A percentile compares a stretch with the other conserved stretches of the same genome.
These are phyloP conservation scores for Dreissena rostriformis DNA, from an alignment of 1,140 invertebrate species.

Conservation along the genomic window DNA sequence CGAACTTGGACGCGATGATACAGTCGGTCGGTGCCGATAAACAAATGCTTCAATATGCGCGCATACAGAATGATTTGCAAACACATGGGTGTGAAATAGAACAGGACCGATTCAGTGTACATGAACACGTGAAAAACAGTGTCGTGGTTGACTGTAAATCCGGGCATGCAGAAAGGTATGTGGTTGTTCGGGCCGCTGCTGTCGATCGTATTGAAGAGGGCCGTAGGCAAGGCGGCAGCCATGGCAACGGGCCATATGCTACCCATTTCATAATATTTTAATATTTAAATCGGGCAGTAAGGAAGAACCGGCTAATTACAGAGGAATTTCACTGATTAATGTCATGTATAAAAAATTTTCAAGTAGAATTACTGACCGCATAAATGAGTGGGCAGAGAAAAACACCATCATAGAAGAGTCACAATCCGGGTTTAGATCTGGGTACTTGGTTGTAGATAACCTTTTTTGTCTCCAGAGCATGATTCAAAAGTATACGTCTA, in stretches of 20 bases:
- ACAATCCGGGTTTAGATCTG: too few species aligned
- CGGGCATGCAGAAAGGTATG: constrained; percentile 73
- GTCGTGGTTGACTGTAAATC: constrained; percentile 67
- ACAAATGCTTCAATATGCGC: constrained; percentile 76
- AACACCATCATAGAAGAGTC: too few species aligned
- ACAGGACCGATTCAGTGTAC: constrained; percentile 78
- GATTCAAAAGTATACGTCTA: too few species aligned
- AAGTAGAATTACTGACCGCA: too few species aligned
- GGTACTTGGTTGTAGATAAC: too few species aligned
- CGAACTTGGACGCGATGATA: constrained; percentile 64
- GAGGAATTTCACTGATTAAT: too few species aligned
- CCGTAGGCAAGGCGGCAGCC: constrained; percentile 74
- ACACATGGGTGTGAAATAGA: constrained; percentile 78
- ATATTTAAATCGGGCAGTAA: too few species aligned
- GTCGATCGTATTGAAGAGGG: constrained; percentile 75
- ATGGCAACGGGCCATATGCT: constrained; percentile 78
- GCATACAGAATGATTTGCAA: constrained; percentile 78
- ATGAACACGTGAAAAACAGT: constrained; percentile 75
- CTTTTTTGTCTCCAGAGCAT: too few species aligned
- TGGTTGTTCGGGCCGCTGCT: constrained; percentile 46
- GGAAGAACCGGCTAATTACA: too few species aligned
- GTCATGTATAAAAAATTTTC: too few species aligned
- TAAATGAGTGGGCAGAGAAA: too few species aligned
- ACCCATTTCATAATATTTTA: constrained; percentile 80
- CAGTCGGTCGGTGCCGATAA: constrained; percentile 71